Conservation (phyloP, 1,140 invertebrate genomes). For the Ectropis grisescens region DNA sequence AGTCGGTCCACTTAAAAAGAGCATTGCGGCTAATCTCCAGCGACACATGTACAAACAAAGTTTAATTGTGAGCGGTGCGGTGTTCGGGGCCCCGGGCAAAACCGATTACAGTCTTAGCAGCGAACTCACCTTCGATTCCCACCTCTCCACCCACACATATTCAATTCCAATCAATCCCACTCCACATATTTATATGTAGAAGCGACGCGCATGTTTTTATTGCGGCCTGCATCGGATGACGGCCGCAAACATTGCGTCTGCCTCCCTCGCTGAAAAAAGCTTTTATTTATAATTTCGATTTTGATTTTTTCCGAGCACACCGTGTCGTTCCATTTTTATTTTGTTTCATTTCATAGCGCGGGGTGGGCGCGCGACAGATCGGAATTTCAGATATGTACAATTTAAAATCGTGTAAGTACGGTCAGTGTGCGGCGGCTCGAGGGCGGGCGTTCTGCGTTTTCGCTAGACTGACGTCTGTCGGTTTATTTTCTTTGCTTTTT, state of each 20-base stretch:
- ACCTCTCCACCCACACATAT: constrained; percentile 48
- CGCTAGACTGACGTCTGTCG: constrained; percentile 68
- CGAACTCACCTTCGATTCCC: constrained; percentile 59
- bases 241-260: constrained; percentile 64
- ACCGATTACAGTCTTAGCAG: constrained; percentile 68
- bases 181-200: constrained; percentile 66
- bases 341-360: constrained; percentile 69
- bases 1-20: constrained; percentile 64
- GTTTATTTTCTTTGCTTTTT: constrained; percentile 65
- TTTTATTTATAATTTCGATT: constrained; percentile 70
- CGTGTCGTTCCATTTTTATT: constrained; percentile 63
- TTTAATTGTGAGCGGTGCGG: constrained; percentile 65
- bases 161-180: constrained; percentile 67
- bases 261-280: constrained; percentile 50
- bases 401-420: constrained; percentile 71
- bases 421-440: constrained; percentile 43
- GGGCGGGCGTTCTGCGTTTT: constrained; percentile 32
- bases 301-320: constrained; percentile 64
- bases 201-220: constrained; percentile 57
- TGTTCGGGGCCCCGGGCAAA: constrained; percentile 45
- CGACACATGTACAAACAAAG: constrained; percentile 68
- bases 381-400: constrained; percentile 71
- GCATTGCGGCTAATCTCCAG: constrained; percentile 63
- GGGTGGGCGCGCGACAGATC: constrained; percentile 66
- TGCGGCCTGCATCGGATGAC: constrained; percentile 63